Base-by-base conservation (phyloP, 37 sponge, comb jelly and placozoan species). In the Amphimedon queenslandica region DNA sequence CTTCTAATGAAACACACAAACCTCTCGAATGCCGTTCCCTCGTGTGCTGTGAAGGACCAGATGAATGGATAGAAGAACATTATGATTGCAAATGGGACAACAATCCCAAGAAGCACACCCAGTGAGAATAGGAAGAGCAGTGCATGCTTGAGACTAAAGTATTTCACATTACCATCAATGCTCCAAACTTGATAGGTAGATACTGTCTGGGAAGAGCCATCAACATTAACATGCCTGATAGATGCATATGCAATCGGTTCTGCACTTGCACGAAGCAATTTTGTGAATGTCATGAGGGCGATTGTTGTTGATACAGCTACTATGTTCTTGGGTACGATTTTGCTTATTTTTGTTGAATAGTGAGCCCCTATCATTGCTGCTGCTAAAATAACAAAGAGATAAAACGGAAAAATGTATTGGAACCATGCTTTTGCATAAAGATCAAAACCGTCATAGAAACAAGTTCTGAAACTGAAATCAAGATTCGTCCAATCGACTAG, bases 391-490 rank as follows among this genome's bases (percentile, higher is more conserved):
- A 80, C 20, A 5, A 69, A 58, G 21, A 80, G 38, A 29, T 71
- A 72, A 2, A 80, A 36, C 21, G 82, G 82, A 57, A 74, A 63
- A 1, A 68, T 2, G 24, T 51, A 75, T 6, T 74, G 43, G 23
- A 67, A 27, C 64, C 74, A 64, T 25, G 53, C 40, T 20, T 66
- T 51, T 3, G 58, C 55, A 64, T 71, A 81, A 4, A 23, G 28
- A 66, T 81, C 74, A 63, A 81, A 40, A n/a, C 74, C 68, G 39
- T 41, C 58, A 35, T 71, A 82, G 61, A 82, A 57, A 43, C 82
- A 82, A 1, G 55, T 82, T 25, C 57, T 60, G 60, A 75, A 38
- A 37, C 66, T 67, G 25, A 81, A 27, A 27, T 58, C 66, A 40
- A 82, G 41, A 57, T 67, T 82, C 23, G 67, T 28, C 73, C 66